phyloP scores from a whole-genome alignment of 2,797 vertebrate species.

The Falco berigora region DNA sequence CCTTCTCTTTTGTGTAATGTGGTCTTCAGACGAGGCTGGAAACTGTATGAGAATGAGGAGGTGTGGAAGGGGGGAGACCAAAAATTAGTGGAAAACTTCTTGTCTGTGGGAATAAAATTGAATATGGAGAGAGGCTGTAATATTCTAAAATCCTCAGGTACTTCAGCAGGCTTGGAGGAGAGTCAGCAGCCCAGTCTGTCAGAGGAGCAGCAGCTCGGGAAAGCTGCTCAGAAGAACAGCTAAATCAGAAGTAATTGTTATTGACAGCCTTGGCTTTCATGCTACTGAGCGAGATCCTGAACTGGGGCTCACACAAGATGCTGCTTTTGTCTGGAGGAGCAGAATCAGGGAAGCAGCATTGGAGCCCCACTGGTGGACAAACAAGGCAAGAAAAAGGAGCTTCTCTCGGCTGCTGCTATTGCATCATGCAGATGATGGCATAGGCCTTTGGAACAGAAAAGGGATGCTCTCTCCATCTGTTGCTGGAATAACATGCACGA shows the following conservation, averaged over 20 bases:
- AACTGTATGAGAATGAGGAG: background rate
- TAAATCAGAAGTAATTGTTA: background rate
- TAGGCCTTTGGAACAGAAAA: background rate
- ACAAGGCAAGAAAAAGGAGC: background rate
- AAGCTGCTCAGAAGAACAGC: background rate
- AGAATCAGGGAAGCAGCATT: background rate
- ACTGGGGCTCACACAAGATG: background rate
- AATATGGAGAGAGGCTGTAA: background rate
- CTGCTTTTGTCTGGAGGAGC: background rate
- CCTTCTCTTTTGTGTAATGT: fast-evolving
- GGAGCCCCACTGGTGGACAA: background rate
- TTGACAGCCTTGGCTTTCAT: background rate
- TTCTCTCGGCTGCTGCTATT: background rate
- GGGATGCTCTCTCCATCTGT: background rate
- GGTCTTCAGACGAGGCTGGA: background rate
- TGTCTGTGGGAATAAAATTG: background rate
- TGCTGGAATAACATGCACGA: background rate
- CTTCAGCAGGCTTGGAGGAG: background rate
- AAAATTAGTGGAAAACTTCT: background rate
- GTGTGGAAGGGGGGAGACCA: background rate
- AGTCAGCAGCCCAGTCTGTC: background rate
- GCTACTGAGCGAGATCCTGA: background rate
- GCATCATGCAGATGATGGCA: background rate
- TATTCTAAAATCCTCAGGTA: background rate
- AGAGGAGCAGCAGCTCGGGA: background rate